These are phyloP conservation scores for Drosophila macrospina DNA, from an alignment of 2,888 invertebrate genomes.

Conservation along the genomic window DNA sequence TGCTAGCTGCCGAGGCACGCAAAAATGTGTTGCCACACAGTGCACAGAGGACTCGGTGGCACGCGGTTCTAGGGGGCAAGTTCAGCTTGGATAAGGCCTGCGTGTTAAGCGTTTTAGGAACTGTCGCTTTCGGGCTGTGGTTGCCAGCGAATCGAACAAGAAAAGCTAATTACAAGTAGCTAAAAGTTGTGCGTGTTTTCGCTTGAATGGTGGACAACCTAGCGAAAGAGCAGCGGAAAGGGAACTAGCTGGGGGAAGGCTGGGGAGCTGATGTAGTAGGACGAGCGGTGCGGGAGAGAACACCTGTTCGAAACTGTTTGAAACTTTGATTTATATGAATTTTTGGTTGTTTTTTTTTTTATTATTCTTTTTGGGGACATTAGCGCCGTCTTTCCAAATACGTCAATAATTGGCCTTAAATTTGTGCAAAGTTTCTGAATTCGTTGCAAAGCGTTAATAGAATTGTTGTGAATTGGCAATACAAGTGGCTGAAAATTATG, in stretches of 20 bases:
- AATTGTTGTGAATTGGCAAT: slow-evolving; percentile 10
- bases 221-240: slow-evolving; percentile 4
- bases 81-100: slow-evolving; percentile 44
- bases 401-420: slow-evolving; percentile 72
- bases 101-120: slow-evolving; percentile 67
- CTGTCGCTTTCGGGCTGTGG: slow-evolving; percentile 50
- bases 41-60: not conserved
- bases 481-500: slow-evolving; percentile 1
- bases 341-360: slow-evolving; percentile 18
- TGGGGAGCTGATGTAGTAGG: slow-evolving; percentile 26
- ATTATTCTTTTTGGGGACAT: slow-evolving; percentile 22
- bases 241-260: not conserved
- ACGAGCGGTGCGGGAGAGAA: slow-evolving; percentile 27
- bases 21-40: slow-evolving; percentile 57
- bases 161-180: slow-evolving; percentile 81
- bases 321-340: slow-evolving; percentile 76
- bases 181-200: slow-evolving; percentile 75
- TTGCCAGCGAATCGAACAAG: slow-evolving; percentile 77
- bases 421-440: slow-evolving; percentile 40
- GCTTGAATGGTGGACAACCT: slow-evolving; percentile 57
- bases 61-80: not conserved
- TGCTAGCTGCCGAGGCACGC: slow-evolving; percentile 63
- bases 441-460: slow-evolving; percentile 20
- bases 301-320: slow-evolving; percentile 73
- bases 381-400: slow-evolving; percentile 54